Base-by-base conservation (phyloP, 2,888 invertebrate genomes). In the Megaustenia siamemsis region DNA sequence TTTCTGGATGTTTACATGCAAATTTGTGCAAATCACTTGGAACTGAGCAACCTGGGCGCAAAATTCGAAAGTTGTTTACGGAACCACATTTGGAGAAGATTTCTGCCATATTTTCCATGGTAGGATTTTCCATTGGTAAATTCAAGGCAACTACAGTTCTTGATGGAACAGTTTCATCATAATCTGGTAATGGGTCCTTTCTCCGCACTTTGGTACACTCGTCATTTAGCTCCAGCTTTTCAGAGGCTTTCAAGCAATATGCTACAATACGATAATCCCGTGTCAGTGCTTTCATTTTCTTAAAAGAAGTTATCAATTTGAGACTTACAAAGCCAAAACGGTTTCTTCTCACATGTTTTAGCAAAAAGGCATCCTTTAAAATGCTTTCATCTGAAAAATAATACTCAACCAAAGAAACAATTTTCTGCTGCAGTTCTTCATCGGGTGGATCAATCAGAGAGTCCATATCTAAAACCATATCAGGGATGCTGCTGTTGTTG, bases 321-420 rank as follows among this genome's bases (percentile, higher is more conserved):
- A 99, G 95, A 82, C 97, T 98, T 28, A 99, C 98, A 94, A 97
- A 98, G 35, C 98, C 98, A 94, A 98, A 98, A 94, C 98, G 98
- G 94, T 98, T 98, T 82, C 98, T 95, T 84, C 97, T 96, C 38
- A 98, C 98, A 93, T 98, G 98, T 93, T 99, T 99, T 87, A 98
- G 94, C 73, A 99, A 95, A 94, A 99, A 99, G 24, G 98, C 98
- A 93, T 99, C 98, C 93, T 98, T 98, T 5, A 97, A 96, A 89
- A 99, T 97, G 94, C 98, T 98, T 79, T 97, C 97, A 93, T 99
- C 98, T 86, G 98, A 97, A 94, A 99, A 98, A 94, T 98, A 98
- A 93, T 97, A 98, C 94, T 99, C 98, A 40, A 98, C 98, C 86
- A 93, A 93, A 73, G 90, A 90, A 12, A 93, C 90, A 76, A 93